Evolutionary conservation across 2,113 vertebrate species (phyloP), one percentile per base, ranked within the genome.

Genomic region (Nematolebias whitei): DNA sequence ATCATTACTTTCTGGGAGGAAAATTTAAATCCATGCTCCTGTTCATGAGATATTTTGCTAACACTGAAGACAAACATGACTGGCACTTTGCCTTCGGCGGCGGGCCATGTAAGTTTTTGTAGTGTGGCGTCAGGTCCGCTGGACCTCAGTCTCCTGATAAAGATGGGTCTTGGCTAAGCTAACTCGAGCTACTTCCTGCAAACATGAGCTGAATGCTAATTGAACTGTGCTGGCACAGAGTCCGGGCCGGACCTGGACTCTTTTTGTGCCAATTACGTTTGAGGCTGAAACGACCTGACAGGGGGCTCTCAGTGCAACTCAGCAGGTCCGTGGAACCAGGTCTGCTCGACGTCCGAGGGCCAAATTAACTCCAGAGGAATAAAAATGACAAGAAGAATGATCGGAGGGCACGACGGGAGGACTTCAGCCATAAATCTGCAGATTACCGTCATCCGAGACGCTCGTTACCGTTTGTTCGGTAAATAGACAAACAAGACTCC

Each of bases 181-280:
- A 80, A 63, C 57, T 74, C 63, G 32, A 35, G 78, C 50, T 23
- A 61, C 64, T 73, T 45, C 58, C 52, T 4, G 38, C 50, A 29
- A 32, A 63, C 52, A 49, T 50, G 47, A 38, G 57, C 44, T 51
- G 70, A 78, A 83, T 84, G 49, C 51, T 53, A 74, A 79, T 59
- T 43, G 47, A 12, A 14, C 49, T 18, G 19, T 29, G 43, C 15
- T 12, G 20, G 26, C 35, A 53, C 67, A 19, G 35, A 58, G 53
- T 70, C 26, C 12, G 14, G 32, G 18, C 4, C 12, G 63, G 80
- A 80, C 65, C 61, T 62, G 41, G 53, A 73, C 60, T 76, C 19
- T 14, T 32, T 71, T 57, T 54, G 50, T 18, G 68, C 62, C 64
- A 63, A 57, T 48, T 56, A 51, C 64, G 50, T 62, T 68, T 69